Percentiles rank a stretch among this genome's conserved stretches.
Conservation (phyloP, 2,888 invertebrate genomes). For the Trachelus tabidus region DNA sequence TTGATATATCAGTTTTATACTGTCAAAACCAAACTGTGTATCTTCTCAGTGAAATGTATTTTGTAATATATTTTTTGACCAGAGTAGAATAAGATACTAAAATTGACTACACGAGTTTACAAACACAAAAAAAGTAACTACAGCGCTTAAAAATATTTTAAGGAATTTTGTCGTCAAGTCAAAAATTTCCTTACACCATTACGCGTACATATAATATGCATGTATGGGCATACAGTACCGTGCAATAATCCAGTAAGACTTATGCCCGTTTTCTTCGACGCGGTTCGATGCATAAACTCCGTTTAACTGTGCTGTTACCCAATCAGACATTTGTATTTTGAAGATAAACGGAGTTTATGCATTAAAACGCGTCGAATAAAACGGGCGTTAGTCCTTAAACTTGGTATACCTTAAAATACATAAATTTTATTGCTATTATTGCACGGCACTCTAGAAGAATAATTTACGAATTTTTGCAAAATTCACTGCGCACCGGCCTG, state of each 20-base stretch:
- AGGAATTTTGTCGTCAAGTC: background rate
- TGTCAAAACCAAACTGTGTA: background rate
- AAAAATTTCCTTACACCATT: background rate
- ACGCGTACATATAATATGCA: background rate
- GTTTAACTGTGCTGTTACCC: too few relatives aligned
- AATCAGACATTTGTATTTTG: too few relatives aligned
- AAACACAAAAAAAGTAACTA: background rate
- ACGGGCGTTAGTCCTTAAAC: background rate
- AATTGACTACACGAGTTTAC: background rate
- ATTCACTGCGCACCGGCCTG: background rate
- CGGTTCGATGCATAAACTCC: too few relatives aligned
- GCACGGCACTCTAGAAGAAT: background rate
- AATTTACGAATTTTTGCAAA: background rate
- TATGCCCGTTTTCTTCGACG: too few relatives aligned
- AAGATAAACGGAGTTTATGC: too few relatives aligned
- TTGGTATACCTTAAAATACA: background rate
- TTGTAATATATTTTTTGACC: constrained; percentile 5
- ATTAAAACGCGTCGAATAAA: too few relatives aligned
- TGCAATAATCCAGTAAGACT: background rate
- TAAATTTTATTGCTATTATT: background rate
- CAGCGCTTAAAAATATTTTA: constrained; percentile 3
- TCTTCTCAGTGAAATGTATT: constrained; percentile 4
- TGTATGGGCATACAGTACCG: background rate
- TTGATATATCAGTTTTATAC: background rate
- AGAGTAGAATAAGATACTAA: background rate